These are phyloP conservation scores for Microtus pennsylvanicus DNA, from an alignment of 2,113 vertebrate genomes.

Conservation along the genomic window DNA sequence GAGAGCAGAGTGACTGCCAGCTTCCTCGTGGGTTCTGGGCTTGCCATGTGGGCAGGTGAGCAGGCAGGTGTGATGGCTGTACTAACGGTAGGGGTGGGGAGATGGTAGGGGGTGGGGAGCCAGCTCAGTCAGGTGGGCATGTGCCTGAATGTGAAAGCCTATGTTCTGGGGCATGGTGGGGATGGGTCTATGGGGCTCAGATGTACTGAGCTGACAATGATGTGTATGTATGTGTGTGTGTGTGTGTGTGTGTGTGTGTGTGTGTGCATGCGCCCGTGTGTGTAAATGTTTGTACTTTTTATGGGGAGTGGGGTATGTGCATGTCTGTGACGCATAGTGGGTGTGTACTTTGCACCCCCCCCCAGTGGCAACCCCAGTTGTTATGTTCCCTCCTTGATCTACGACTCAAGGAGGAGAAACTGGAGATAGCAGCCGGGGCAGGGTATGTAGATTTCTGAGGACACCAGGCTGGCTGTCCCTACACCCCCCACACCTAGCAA, in stretches of 20 bases:
- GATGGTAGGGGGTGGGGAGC: not conserved
- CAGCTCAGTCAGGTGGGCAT: fast-evolving
- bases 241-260: too few relatives aligned
- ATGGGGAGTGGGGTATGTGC: not conserved
- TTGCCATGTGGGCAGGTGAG: not conserved
- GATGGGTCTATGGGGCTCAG: not conserved
- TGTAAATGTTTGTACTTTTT: not conserved
- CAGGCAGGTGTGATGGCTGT: not conserved
- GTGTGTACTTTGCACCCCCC: fast-evolving
- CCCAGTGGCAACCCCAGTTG: not conserved
- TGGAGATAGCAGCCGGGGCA: too few relatives aligned
- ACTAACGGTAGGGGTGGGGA: not conserved
- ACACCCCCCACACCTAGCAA: not conserved
- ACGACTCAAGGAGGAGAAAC: fast-evolving
- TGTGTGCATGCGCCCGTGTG: fast-evolving
- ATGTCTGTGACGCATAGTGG: not conserved
- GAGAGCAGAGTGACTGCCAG: not conserved
- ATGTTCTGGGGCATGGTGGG: fast-evolving
- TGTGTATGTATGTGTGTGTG: fast-evolving
- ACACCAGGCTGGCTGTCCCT: fast-evolving
- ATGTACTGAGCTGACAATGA: not conserved
- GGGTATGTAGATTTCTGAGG: not conserved
- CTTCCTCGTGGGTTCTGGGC: not conserved
- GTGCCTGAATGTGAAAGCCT: fast-evolving
- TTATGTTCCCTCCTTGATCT: not conserved